Evolutionary conservation across 2,113 vertebrate species (phyloP).

Genomic region (Platanista minor): DNA sequence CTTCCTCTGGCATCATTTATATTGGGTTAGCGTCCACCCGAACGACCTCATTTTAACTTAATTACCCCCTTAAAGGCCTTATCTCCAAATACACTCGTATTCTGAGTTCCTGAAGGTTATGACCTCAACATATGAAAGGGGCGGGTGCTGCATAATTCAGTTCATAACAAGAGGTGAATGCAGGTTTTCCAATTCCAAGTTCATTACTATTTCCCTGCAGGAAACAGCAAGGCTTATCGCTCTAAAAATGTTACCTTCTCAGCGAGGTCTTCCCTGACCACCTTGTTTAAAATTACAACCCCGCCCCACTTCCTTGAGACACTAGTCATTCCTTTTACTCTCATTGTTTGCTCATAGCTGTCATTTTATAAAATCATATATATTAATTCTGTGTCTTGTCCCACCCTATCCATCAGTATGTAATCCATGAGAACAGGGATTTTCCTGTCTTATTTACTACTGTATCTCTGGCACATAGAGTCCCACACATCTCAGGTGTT

Average conservation of each 20-base stretch:
- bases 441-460: constrained; percentile 16
- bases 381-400: background rate
- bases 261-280: background rate
- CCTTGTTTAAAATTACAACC: background rate
- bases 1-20: background rate
- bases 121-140: background rate
- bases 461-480: background rate
- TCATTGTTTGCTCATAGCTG: background rate
- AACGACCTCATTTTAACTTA: background rate
- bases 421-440: background rate
- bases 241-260: background rate
- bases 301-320: background rate
- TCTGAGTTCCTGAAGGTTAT: background rate
- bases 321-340: background rate
- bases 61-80: background rate
- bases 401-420: background rate
- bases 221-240: background rate
- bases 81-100: background rate
- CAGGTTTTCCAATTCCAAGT: background rate
- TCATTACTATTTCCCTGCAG: background rate
- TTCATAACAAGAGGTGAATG: background rate
- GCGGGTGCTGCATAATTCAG: background rate
- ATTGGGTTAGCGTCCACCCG: background rate
- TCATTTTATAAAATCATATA: background rate
- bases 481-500: background rate